Evolutionary conservation across 2,797 vertebrate species (phyloP), one percentile per base, ranked within the genome.

Genomic region (Spatula versicolor): DNA sequence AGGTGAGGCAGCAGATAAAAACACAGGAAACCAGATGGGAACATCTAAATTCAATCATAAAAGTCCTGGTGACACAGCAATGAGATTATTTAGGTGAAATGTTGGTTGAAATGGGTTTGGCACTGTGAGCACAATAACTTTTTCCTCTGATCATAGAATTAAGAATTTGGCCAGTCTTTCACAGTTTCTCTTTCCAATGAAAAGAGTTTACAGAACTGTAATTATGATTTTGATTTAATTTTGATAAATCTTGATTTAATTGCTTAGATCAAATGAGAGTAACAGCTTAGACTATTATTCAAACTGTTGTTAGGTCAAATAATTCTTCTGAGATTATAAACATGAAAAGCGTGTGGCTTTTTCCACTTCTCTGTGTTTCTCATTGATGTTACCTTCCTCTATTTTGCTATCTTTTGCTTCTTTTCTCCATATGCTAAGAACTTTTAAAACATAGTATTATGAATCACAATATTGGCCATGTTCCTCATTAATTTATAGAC

Each of bases 311-410:
- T 43, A 46, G 6, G 31, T 73, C 37, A 83, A 11, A 8, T 16
- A 55, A 67, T 45, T 17, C 8, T 73, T 73, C 28, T 30, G 15
- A 62, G 37, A 52, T 54, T 69, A 28, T 54, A 7, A 60, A 3
- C 0, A 1, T 25, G 30, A 15, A 71, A 86, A 26, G 2, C 18
- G 1, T 39, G 33, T 71, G 17, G 0, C 2, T 76, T 82, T 81
- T 75, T 81, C n/a, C n/a, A 10, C 20, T 84, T 60, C 19, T 93
- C 30, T 2, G 0, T 71, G 19, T 76, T 78, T 82, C 16, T 86
- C 7, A 60, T 67, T 13, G 72, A 25, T 39, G 4, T 3, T 68
- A 28, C 20, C 20, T 75, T n/a, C 4, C 7, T 78, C 54, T 78
- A 1, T 45, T 72, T 78, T 67, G 8, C 11, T 81, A 30, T 56